Evolutionary conservation across 2,888 invertebrate genomes (phyloP).

Genomic region (Meandrusa payeni): DNA sequence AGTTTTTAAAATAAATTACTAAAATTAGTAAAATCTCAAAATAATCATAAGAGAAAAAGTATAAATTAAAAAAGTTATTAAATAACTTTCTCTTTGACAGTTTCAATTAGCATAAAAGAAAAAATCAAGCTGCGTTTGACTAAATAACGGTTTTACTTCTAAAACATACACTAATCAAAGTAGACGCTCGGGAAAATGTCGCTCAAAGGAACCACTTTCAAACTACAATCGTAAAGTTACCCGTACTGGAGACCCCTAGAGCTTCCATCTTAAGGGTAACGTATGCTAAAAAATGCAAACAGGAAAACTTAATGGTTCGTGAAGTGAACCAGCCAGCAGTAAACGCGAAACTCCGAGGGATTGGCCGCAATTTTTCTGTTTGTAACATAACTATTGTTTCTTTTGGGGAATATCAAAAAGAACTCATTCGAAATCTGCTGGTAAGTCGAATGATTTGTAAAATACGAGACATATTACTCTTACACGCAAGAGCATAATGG

Average conservation of each 20-base stretch:
- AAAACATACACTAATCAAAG: constrained; percentile 31
- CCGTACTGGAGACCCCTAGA: constrained; percentile 35
- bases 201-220: constrained; percentile 45
- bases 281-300: constrained; percentile 80
- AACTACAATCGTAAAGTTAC: constrained; percentile 71
- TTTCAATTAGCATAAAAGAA: no score
- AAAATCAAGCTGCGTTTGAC: no score
- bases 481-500: no score
- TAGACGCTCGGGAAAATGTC: constrained; percentile 31
- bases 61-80: no score
- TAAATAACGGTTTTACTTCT: constrained; percentile 8
- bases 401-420: constrained; percentile 17
- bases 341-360: constrained; percentile 56
- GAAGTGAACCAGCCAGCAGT: constrained; percentile 65
- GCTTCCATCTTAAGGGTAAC: constrained; percentile 59
- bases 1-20: no score
- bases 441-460: constrained; percentile 15
- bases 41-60: no score
- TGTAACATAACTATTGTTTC: constrained; percentile 42
- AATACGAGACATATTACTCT: no score
- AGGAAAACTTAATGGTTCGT: constrained; percentile 79
- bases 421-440: constrained; percentile 3
- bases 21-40: no score
- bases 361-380: constrained; percentile 58
- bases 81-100: no score